Percentiles rank a stretch among this genome's conserved stretches.
Conservation (phyloP, 2,113 vertebrate species). For the Scalopus aquaticus region DNA sequence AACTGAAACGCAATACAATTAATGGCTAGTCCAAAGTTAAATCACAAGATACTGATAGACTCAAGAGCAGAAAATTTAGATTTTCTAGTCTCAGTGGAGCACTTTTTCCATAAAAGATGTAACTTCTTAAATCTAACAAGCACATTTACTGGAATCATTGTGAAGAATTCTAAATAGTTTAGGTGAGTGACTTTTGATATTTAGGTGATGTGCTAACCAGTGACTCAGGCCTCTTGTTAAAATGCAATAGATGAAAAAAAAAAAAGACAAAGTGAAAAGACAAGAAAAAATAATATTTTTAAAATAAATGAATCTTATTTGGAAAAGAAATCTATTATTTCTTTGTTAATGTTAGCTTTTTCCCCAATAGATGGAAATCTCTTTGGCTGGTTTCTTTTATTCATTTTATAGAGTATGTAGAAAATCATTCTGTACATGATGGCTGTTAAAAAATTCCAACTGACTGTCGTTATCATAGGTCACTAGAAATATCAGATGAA, state of each 20-base stretch:
- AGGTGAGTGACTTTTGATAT: neutral
- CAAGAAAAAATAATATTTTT: too few species aligned
- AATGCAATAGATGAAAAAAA: neutral
- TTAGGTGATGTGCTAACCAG: neutral
- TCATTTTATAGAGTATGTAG: neutral
- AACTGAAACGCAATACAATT: neutral
- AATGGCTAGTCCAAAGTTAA: neutral
- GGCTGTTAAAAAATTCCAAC: neutral
- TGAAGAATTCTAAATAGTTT: neutral
- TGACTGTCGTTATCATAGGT: neutral
- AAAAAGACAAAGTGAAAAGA: neutral
- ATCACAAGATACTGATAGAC: neutral
- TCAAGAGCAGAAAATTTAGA: neutral
- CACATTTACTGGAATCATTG: neutral
- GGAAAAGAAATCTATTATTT: neutral
- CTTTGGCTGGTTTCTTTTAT: neutral
- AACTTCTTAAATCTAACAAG: neutral
- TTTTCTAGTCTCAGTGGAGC: neutral
- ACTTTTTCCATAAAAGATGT: neutral
- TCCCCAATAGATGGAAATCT: neutral
- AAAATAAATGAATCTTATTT: neutral
- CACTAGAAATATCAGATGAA: constrained; percentile 23
- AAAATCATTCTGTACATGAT: neutral
- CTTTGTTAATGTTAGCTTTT: neutral
- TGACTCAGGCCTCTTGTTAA: neutral